Evolutionary conservation across 2,888 invertebrate species (phyloP).

Genomic region (Thymelicus acteon): DNA sequence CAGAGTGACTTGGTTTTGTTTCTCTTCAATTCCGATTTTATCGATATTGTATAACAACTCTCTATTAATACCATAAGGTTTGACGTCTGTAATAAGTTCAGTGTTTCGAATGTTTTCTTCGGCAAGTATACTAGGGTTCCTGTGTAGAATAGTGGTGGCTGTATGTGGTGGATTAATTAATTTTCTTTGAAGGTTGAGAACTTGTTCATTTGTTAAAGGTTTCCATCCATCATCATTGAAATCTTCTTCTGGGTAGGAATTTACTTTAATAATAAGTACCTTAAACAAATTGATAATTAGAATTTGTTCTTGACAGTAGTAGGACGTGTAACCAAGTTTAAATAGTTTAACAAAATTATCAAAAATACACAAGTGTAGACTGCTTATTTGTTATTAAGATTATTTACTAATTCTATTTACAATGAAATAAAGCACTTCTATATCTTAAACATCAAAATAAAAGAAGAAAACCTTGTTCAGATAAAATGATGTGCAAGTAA

Average conservation of each 20-base stretch:
- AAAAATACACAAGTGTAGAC: too few relatives aligned
- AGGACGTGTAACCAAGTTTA: too few relatives aligned
- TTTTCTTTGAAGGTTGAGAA: slow-evolving; percentile 40
- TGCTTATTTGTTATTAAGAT: too few relatives aligned
- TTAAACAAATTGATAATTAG: neutral
- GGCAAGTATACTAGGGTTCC: slow-evolving; percentile 24
- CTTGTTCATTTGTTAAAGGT: slow-evolving; percentile 46
- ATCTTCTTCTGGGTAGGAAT: slow-evolving; percentile 6
- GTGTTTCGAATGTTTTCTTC: neutral
- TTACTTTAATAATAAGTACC: neutral
- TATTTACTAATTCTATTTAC: too few relatives aligned
- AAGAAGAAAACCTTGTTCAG: too few relatives aligned
- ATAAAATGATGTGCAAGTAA: too few relatives aligned
- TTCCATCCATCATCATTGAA: slow-evolving; percentile 46
- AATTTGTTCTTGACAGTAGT: too few relatives aligned
- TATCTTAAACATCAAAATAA: too few relatives aligned
- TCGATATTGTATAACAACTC: slow-evolving; percentile 9
- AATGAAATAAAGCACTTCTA: too few relatives aligned
- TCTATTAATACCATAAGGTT: slow-evolving; percentile 12
- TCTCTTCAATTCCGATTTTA: neutral
- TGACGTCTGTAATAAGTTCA: neutral
- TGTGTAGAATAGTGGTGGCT: slow-evolving; percentile 24
- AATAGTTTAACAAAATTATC: too few relatives aligned
- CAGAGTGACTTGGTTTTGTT: neutral
- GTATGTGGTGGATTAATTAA: slow-evolving; percentile 38